Base-by-base conservation (phyloP, 2,888 invertebrate genomes). In the Anthrax anthrax region DNA sequence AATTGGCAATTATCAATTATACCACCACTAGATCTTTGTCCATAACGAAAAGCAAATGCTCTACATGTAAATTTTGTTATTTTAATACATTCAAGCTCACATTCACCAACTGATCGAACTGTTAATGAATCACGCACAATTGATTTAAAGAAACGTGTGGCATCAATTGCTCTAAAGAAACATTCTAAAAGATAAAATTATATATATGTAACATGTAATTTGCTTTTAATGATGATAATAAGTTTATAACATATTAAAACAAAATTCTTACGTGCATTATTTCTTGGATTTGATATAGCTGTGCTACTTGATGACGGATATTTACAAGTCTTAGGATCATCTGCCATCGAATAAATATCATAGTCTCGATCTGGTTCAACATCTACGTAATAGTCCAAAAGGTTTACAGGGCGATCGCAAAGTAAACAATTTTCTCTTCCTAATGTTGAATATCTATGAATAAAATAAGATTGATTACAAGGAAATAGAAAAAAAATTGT, bases 81-180 rank as follows among this genome's bases (percentile, higher is more conserved):
- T n/a, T 77, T 70, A 6, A 86, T 75, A 56, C 88, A 88, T 55
- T 84, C 84, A 10, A 82, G 72, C 60, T 88, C 85, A 56, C 88
- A 88, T 18, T 87, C 84, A 0, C 84, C 84, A 4, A 86, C 73
- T 0, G 81, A 80, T 8, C 78, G 75, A 0, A 78, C 81, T 0
- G 75, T 76, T 0, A 83, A 60, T 0, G 83, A 76, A 14, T 80
- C 79, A n/a, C 77, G 70, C 0, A 77, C 76, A 0, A 81, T 76
- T 0, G 72, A 65, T 4, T 76, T 75, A 14, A 76, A 75, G 46
- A 88, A 75, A 3, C 81, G 73, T 2, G 80, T 76, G 0, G 81
- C 82, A 43, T 84, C 84, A 12, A 84, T 74, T 0, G 85, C 82
- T 53, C 87, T 77, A 76, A 84, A 84, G 64, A 88, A 88, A 58